Evolutionary conservation across 2,888 invertebrate genomes (phyloP), one percentile per base, ranked within the genome.

Genomic region (Orthonevra nobilis): DNA sequence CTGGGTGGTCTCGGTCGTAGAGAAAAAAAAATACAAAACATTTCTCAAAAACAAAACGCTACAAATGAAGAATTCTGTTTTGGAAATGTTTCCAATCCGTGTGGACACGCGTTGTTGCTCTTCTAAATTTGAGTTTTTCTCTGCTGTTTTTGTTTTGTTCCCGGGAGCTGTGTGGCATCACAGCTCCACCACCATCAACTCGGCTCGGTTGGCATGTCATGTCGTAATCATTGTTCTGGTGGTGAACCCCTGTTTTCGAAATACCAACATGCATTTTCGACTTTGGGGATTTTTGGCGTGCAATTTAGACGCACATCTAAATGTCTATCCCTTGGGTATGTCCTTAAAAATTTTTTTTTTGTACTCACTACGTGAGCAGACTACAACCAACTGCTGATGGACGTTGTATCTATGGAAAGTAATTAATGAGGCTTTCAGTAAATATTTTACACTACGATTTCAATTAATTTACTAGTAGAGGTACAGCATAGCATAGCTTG

Each of bases 51-150:
- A 23, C 42, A 61, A 44, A 61, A 38, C 32, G 28, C 2, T 7
- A 20, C 28, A 26, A 52, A 9, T 17, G 14, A 12, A 28, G 66
- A 72, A 79, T 68, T n/a, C 42, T 79, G 66, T 61, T 79, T 20
- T 73, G 79, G 61, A 79, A 73, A 79, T 79, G 79, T 79, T 73
- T 73, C 73, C 79, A 61, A 79, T 68, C 73, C 79, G 73, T n/a
- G n/a, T 68, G 66, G 73, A 73, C 79, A 73, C 48, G n/a, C n/a
- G 73, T 73, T 73, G 61, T 73, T 61, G 73, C 54, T 79, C 68
- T 48, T 61, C 61, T 79, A 73, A 73, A 68, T 73, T 66, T 46
- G 73, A 26, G 46, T 50, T 72, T 36, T 72, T 77, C 54, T 23
- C 60, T 54, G 44, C 56, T 61, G 36, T n/a, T n/a, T n/a, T n/a